Evolutionary conservation across 2,797 vertebrate species (phyloP).

Genomic region (Perodicticus potto): DNA sequence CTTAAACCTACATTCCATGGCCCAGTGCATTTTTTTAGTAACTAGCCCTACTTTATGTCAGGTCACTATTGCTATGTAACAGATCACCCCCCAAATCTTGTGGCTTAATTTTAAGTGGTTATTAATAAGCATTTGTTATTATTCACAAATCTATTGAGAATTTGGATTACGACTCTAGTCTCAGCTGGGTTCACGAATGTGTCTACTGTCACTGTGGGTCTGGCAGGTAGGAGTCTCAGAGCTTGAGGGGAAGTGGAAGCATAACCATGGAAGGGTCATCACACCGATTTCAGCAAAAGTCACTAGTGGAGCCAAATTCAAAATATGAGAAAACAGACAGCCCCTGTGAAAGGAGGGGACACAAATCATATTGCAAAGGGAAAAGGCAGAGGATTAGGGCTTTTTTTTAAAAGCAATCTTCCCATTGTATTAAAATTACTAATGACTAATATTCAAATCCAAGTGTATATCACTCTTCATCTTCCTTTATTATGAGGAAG

Average conservation of each 20-base stretch:
- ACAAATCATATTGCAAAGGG: background rate
- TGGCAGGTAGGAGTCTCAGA: background rate
- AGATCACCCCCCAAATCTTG: background rate
- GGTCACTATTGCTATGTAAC: background rate
- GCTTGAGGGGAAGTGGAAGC: background rate
- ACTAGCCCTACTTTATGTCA: background rate
- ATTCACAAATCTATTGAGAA: background rate
- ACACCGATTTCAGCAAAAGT: background rate
- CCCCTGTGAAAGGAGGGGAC: background rate
- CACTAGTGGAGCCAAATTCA: background rate
- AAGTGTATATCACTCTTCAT: background rate
- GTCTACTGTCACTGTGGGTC: background rate
- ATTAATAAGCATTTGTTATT: background rate
- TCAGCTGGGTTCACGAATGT: background rate
- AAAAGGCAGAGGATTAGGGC: background rate
- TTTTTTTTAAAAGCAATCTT: background rate
- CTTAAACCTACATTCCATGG: background rate
- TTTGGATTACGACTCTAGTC: background rate
- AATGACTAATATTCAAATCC: background rate
- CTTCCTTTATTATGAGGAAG: constrained; percentile 7
- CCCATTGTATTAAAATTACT: constrained; percentile 5
- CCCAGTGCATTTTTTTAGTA: background rate
- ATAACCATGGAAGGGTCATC: background rate
- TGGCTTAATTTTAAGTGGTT: background rate
- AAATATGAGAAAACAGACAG: background rate